Percentiles rank a stretch among this genome's conserved stretches.
Evolutionary conservation across 2,113 vertebrate species (phyloP).

Genomic region (Tinamus guttatus): DNA sequence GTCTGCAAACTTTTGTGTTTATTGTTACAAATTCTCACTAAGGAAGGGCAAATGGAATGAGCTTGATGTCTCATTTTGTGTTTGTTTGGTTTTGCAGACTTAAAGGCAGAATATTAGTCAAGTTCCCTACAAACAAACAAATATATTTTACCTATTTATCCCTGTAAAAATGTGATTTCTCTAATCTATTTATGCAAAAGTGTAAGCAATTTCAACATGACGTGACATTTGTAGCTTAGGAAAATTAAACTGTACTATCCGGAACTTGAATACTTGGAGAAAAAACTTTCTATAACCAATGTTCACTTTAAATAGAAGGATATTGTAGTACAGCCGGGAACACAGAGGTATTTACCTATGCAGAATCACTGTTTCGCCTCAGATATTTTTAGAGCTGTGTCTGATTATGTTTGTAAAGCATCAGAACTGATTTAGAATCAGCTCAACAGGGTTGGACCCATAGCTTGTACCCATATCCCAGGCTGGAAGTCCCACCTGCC

Average conservation of each 20-base stretch:
- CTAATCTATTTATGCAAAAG: background rate
- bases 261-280: background rate
- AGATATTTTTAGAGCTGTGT: background rate
- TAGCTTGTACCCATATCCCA: background rate
- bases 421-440: background rate
- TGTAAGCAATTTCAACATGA: background rate
- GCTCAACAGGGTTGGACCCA: background rate
- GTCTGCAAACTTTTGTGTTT: background rate
- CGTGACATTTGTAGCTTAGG: background rate
- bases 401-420: background rate
- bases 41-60: background rate
- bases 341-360: background rate
- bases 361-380: background rate
- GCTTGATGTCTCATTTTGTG: background rate
- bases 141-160: background rate
- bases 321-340: background rate
- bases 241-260: background rate
- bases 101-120: background rate
- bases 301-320: background rate
- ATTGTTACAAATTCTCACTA: background rate
- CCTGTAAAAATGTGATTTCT: background rate
- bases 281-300: background rate
- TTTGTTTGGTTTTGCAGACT: background rate
- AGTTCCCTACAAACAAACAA: background rate
- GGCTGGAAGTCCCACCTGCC: background rate